phyloP scores from a whole-genome alignment of 1,140 invertebrate genomes.

The Solenopsis fugax region DNA sequence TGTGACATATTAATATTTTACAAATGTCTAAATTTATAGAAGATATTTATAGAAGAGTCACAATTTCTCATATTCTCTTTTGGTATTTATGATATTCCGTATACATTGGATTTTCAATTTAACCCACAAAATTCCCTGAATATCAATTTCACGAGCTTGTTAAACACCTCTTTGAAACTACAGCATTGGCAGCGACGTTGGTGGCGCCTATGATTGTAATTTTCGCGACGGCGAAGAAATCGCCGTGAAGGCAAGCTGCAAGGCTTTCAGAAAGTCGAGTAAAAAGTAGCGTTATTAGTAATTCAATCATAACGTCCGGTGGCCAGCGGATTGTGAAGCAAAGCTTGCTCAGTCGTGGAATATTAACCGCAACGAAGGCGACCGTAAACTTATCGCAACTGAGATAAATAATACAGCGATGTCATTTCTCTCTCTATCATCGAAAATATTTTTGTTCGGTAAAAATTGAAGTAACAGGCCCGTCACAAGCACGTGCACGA shows the following conservation, averaged over 20 bases:
- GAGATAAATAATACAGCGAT: slow-evolving; percentile 25
- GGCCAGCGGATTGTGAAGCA: not conserved
- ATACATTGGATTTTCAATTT: slow-evolving; percentile 13
- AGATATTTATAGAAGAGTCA: not conserved
- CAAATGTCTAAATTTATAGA: not conserved
- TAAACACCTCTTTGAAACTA: slow-evolving; percentile 27
- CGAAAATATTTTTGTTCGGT: slow-evolving; percentile 30
- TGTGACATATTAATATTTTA: not conserved
- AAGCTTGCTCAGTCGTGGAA: slow-evolving; percentile 9
- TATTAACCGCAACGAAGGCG: slow-evolving; percentile 45
- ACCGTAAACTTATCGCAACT: slow-evolving; percentile 28
- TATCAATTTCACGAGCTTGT: slow-evolving; percentile 36
- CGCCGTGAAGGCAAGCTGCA: slow-evolving; percentile 56
- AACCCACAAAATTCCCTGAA: not conserved
- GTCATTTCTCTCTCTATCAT: not conserved
- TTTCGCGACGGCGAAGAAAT: slow-evolving; percentile 69
- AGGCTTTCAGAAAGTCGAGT: slow-evolving; percentile 61
- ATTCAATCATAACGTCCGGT: slow-evolving; percentile 59
- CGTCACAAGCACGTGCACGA: slow-evolving; percentile 45
- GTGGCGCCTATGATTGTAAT: slow-evolving; percentile 69
- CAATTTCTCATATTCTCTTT: not conserved
- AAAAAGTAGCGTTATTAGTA: slow-evolving; percentile 73
- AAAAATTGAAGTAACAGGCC: slow-evolving; percentile 44
- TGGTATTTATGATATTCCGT: not conserved
- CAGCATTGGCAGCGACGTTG: slow-evolving; percentile 20